Evolutionary conservation across 2,797 vertebrate species (phyloP).

Genomic region (Sebastes oblongus): DNA sequence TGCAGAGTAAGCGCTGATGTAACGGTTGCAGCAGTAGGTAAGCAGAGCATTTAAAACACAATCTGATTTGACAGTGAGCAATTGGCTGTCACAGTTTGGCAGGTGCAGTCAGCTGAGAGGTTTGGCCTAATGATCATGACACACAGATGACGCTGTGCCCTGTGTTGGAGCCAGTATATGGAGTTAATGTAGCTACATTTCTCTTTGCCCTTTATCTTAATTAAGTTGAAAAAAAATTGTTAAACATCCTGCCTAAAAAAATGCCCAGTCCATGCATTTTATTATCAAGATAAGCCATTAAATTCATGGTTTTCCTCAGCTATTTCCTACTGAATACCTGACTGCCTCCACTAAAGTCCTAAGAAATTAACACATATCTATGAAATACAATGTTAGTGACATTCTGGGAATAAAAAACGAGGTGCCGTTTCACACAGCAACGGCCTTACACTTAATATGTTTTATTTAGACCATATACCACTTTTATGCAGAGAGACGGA

Average conservation of each 20-base stretch:
- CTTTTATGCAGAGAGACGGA: conserved; percentile 15
- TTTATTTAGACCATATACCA: conserved; percentile 38
- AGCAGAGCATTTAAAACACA: conserved; percentile 26
- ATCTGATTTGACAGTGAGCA: conserved; percentile 40
- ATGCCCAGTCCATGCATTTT: conserved; percentile 23
- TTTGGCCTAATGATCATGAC: background rate
- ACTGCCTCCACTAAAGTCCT: conserved; percentile 16
- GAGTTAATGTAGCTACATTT: background rate
- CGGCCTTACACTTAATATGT: conserved; percentile 5
- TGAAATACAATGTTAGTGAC: conserved; percentile 38
- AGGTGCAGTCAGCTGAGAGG: conserved; percentile 22
- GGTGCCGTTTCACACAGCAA: conserved; percentile 9
- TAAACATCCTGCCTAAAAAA: conserved; percentile 8
- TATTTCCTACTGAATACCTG: conserved; percentile 30
- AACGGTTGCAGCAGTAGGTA: conserved; percentile 23
- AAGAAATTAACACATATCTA: conserved; percentile 29
- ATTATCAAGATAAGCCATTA: conserved; percentile 21
- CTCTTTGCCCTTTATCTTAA: conserved; percentile 27
- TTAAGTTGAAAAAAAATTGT: background rate
- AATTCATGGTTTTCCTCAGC: background rate
- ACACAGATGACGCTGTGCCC: background rate
- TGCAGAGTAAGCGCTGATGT: conserved; percentile 36
- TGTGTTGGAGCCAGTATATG: background rate
- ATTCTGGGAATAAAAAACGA: conserved; percentile 5
- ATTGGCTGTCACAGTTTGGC: conserved; percentile 25